These are phyloP conservation scores for Apaloderma vittatum DNA, from an alignment of 2,113 vertebrate species.

Conservation along the genomic window DNA sequence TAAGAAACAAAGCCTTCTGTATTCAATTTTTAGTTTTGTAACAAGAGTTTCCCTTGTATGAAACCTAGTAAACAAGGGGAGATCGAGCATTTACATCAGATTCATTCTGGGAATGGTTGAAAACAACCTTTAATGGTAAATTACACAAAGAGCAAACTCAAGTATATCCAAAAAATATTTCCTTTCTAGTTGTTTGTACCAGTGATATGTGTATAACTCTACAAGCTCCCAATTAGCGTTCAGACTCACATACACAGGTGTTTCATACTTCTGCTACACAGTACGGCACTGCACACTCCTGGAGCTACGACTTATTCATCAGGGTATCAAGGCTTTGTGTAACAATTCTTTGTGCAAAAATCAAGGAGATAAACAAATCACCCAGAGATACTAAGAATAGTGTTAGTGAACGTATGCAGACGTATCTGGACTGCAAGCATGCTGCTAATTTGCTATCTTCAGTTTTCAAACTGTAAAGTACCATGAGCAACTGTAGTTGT, in stretches of 20 bases:
- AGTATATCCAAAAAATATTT: background rate
- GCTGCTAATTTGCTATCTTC: background rate
- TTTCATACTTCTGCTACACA: background rate
- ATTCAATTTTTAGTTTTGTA: background rate
- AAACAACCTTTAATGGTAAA: background rate
- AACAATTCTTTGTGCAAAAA: background rate
- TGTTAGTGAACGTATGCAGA: background rate
- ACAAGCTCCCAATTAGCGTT: background rate
- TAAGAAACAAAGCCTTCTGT: background rate
- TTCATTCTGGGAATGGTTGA: background rate
- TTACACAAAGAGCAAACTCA: background rate
- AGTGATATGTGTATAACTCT: background rate
- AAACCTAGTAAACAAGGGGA: background rate
- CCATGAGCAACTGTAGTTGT: fast-evolving
- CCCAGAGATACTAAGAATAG: background rate
- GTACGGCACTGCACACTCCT: background rate
- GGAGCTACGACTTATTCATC: background rate
- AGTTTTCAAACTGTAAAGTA: background rate
- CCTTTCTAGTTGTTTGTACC: background rate
- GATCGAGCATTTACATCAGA: background rate
- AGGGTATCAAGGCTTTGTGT: background rate
- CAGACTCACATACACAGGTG: background rate
- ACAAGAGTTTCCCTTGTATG: background rate
- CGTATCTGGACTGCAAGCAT: background rate
- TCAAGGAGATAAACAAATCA: background rate